Evolutionary conservation across 2,113 vertebrate species (phyloP).

Genomic region (Ia io): DNA sequence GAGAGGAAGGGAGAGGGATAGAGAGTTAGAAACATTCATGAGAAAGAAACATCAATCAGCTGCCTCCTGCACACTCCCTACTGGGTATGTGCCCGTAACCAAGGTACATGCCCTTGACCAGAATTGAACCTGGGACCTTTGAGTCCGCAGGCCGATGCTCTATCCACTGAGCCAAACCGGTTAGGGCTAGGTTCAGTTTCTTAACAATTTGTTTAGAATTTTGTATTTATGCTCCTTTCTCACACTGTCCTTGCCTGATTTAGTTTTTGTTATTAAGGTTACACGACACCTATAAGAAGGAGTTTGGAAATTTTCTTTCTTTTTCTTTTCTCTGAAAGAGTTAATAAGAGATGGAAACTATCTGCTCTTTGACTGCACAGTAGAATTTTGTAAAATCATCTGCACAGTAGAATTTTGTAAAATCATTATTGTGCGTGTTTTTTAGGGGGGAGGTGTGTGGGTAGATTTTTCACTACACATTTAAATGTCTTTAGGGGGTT

Average conservation of each 20-base stretch:
- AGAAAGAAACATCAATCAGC: no score
- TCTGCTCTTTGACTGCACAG: background rate
- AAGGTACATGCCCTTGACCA: no score
- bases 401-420: background rate
- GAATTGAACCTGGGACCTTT: no score
- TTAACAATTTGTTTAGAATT: background rate
- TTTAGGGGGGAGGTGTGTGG: background rate
- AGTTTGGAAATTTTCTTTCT: background rate
- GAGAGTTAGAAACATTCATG: no score
- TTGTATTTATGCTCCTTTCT: background rate
- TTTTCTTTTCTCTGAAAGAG: background rate
- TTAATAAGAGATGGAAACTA: background rate
- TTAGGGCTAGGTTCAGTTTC: background rate
- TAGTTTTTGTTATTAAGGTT: background rate
- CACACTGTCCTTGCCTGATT: background rate
- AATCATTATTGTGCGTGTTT: background rate
- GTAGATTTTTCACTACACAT: background rate
- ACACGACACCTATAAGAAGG: background rate
- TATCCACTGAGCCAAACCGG: no score
- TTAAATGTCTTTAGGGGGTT: background rate
- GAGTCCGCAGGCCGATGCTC: no score
- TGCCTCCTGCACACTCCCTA: no score
- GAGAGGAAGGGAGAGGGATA: no score
- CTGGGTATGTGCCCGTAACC: no score
- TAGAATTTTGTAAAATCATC: background rate